Evolutionary conservation across 2,797 vertebrate species (phyloP).

Genomic region (Serranus cabrilla): DNA sequence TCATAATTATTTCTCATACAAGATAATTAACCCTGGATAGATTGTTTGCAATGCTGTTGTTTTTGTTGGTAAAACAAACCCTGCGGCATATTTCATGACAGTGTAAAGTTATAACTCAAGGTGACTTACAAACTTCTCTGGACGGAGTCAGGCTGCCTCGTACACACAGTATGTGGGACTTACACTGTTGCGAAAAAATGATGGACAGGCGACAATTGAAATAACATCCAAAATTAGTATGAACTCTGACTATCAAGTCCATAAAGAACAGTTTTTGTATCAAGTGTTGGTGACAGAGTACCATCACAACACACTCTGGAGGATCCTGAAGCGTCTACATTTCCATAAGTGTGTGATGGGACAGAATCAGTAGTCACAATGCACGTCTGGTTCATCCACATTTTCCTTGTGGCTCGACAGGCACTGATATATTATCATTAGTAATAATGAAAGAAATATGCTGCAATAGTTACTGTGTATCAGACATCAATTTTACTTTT

Average conservation of each 20-base stretch:
- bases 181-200: not conserved
- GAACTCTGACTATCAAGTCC: not conserved
- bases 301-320: not conserved
- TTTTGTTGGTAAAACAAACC: not conserved
- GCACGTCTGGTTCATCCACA: constrained; percentile 41
- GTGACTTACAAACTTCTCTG: not conserved
- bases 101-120: not conserved
- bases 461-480: constrained; percentile 60
- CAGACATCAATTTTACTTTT: constrained; percentile 69
- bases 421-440: constrained; percentile 69
- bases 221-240: not conserved
- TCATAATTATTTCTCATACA: too few species aligned
- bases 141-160: not conserved
- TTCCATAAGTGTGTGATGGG: constrained; percentile 17
- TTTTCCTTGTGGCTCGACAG: constrained; percentile 47
- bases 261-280: constrained; percentile 1
- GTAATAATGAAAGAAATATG: constrained; percentile 66
- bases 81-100: not conserved
- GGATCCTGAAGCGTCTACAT: constrained; percentile 11
- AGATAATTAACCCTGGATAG: not conserved
- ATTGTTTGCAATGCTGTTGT: too few species aligned
- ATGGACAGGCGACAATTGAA: not conserved
- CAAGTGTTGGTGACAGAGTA: constrained; percentile 6
- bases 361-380: constrained; percentile 59
- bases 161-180: not conserved